Evolutionary conservation across 2,113 vertebrate genomes (phyloP).

Genomic region (Corythornis cristatus): DNA sequence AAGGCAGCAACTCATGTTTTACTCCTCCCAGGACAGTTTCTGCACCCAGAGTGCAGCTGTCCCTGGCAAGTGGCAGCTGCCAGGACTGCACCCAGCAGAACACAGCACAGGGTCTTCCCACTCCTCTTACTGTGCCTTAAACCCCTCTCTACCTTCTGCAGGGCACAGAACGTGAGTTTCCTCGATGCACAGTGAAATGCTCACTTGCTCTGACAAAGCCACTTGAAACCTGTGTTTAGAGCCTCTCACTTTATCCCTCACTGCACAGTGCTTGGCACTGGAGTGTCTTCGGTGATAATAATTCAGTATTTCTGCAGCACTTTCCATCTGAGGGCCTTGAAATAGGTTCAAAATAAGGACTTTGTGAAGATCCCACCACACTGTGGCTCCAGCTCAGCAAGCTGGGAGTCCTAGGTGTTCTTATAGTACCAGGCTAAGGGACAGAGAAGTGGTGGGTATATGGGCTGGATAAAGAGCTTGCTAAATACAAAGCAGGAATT

Average conservation of each 20-base stretch:
- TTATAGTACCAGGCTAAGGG: neutral
- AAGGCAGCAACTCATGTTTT: neutral
- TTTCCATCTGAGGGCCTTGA: neutral
- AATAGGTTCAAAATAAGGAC: neutral
- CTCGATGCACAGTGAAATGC: fast-evolving
- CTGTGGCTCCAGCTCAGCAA: neutral
- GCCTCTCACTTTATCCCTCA: fast-evolving
- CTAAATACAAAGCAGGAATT: neutral
- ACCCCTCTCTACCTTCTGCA: fast-evolving
- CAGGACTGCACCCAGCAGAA: neutral
- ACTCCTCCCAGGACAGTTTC: neutral
- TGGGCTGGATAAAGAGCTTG: neutral
- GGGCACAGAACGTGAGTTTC: neutral
- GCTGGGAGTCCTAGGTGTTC: neutral
- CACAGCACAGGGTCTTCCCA: fast-evolving
- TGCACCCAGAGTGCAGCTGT: neutral
- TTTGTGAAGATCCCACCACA: neutral
- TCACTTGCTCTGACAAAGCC: neutral
- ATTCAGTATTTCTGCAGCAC: neutral
- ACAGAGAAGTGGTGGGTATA: neutral
- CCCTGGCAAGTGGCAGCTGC: neutral
- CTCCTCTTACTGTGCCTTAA: neutral
- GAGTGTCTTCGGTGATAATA: neutral
- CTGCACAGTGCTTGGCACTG: neutral
- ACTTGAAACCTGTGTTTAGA: neutral